These are phyloP conservation scores for Phymanthus crucifer DNA, from an alignment of 92 coral and sea anemone genomes.

Conservation along the genomic window DNA sequence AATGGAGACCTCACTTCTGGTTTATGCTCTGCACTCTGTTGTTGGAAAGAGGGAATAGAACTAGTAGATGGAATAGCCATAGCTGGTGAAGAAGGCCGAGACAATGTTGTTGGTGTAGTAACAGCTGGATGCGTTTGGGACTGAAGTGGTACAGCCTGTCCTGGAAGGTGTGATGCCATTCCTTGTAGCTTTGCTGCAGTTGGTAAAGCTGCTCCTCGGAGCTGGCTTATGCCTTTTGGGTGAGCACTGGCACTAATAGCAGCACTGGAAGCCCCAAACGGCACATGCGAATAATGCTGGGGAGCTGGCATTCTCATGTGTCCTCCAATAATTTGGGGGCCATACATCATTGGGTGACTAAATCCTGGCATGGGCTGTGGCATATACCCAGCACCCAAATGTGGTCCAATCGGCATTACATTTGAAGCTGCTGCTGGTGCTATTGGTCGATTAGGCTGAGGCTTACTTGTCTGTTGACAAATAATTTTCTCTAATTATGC, in stretches of 20 bases:
- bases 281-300: constrained; percentile 74
- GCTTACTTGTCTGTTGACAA: constrained; percentile 53
- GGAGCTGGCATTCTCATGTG: constrained; percentile 40
- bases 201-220: constrained; percentile 54
- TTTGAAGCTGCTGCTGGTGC: constrained; percentile 82
- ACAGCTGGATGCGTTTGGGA: constrained; percentile 38
- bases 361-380: constrained; percentile 50
- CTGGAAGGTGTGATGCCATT: constrained; percentile 36
- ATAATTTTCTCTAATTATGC: not conserved
- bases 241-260: constrained; percentile 83
- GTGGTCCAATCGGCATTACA: constrained; percentile 44
- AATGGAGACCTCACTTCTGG: constrained; percentile 49
- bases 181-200: constrained; percentile 53
- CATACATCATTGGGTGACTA: constrained; percentile 22
- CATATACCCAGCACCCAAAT: constrained; percentile 44
- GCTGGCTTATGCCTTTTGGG: constrained; percentile 48
- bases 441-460: constrained; percentile 87
- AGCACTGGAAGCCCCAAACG: constrained; percentile 82
- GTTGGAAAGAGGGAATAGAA: constrained; percentile 50
- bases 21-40: constrained; percentile 53
- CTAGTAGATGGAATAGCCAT: constrained; percentile 25
- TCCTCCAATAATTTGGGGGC: constrained; percentile 54
- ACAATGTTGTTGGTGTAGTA: constrained; percentile 36
- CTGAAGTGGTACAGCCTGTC: constrained; percentile 38
- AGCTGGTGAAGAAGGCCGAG: constrained; percentile 53